A percentile compares a stretch with the other conserved stretches of the same genome.
Evolutionary conservation across 1,140 invertebrate species (phyloP).

Genomic region (Lucilia cuprina): DNA sequence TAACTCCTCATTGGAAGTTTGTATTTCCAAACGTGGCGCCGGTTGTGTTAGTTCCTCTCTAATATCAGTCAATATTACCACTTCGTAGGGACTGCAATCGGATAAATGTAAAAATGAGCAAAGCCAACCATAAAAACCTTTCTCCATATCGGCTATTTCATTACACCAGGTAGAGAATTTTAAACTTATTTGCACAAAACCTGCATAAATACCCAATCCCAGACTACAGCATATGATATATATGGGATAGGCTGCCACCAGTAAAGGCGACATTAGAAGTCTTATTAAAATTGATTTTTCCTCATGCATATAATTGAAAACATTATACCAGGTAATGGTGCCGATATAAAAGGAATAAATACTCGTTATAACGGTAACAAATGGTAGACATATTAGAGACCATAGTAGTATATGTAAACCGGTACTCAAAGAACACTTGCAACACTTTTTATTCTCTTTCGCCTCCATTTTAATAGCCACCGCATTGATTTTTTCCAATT

Average conservation of each 20-base stretch:
- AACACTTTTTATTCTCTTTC: slow-evolving; percentile 66
- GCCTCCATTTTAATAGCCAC: slow-evolving; percentile 69
- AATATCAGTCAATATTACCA: slow-evolving; percentile 59
- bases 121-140: slow-evolving; percentile 81
- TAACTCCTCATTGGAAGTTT: slow-evolving; percentile 59
- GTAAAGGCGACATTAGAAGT: slow-evolving; percentile 70
- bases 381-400: slow-evolving; percentile 71
- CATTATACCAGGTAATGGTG: slow-evolving; percentile 79
- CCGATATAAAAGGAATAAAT: slow-evolving; percentile 78
- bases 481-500: slow-evolving; percentile 72
- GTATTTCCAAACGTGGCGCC: slow-evolving; percentile 51
- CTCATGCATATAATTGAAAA: slow-evolving; percentile 75
- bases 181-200: slow-evolving; percentile 73
- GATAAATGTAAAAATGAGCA: slow-evolving; percentile 72
- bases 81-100: slow-evolving; percentile 67
- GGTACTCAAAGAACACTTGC: slow-evolving; percentile 67
- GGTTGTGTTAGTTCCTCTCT: slow-evolving; percentile 52
- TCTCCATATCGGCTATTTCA: slow-evolving; percentile 77
- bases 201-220: slow-evolving; percentile 73
- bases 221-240: slow-evolving; percentile 72
- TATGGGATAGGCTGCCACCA: slow-evolving; percentile 77
- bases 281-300: slow-evolving; percentile 71
- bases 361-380: slow-evolving; percentile 70
- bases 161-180: slow-evolving; percentile 73
- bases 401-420: slow-evolving; percentile 75